Evolutionary conservation across 2,797 vertebrate species (phyloP).

Genomic region (Acridotheres tristis): DNA sequence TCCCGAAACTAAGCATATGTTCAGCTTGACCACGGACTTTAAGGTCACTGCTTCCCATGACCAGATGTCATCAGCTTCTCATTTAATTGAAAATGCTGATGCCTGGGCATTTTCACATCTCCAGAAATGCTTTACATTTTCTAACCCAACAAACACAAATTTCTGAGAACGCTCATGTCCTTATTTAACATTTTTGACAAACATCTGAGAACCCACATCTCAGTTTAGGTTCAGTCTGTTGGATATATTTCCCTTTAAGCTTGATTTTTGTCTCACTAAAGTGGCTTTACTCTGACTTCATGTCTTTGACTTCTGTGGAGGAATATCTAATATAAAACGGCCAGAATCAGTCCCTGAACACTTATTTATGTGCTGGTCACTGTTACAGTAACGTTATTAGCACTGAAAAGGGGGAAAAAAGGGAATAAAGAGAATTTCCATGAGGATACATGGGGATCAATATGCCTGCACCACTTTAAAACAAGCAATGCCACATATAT

Average conservation of each 20-base stretch:
- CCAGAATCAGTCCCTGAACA: not conserved
- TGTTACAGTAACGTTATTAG: not conserved
- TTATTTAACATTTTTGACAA: not conserved
- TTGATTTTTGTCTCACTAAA: not conserved
- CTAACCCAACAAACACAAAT: not conserved
- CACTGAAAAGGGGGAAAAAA: not conserved
- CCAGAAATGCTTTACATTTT: not conserved
- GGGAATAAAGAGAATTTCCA: not conserved
- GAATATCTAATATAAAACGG: not conserved
- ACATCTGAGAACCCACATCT: not conserved
- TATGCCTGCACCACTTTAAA: constrained; percentile 48
- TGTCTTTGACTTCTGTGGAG: not conserved
- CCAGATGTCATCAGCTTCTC: not conserved
- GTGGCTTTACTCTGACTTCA: not conserved
- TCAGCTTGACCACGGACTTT: not conserved
- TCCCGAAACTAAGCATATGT: not conserved
- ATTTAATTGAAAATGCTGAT: not conserved
- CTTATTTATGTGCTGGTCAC: not conserved
- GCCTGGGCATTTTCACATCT: not conserved
- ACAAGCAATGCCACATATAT: constrained; percentile 37
- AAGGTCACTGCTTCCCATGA: not conserved
- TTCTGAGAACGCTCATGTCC: not conserved
- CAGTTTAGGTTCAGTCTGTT: not conserved
- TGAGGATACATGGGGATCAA: not conserved
- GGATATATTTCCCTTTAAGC: not conserved